These are phyloP conservation scores for Hydrolagus affinis DNA, from an alignment of 2,113 vertebrate species.

Conservation along the genomic window DNA sequence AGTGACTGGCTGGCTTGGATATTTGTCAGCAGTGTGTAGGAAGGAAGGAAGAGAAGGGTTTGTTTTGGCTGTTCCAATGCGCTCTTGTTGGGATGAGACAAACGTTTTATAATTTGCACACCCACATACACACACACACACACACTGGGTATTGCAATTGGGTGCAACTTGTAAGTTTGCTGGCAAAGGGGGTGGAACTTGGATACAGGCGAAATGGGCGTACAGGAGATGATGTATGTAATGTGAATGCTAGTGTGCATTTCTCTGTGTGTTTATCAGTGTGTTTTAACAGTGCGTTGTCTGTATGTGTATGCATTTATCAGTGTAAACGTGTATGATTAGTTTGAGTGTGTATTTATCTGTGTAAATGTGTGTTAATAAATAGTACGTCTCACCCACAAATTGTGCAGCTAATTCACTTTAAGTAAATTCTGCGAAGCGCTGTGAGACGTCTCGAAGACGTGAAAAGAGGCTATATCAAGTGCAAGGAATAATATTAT, in stretches of 20 bases:
- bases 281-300: no score
- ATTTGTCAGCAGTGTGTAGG: conserved; percentile 6
- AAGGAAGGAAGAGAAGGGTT: not conserved
- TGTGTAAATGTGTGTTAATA: no score
- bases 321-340: no score
- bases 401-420: no score
- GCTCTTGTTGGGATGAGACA: conserved; percentile 18
- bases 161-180: not conserved
- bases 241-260: not conserved
- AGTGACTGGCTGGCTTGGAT: not conserved
- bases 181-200: conserved; percentile 26
- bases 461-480: no score
- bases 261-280: not conserved
- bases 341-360: no score
- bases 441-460: no score
- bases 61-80: not conserved
- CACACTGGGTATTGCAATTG: no score
- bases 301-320: no score
- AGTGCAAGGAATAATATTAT: no score
- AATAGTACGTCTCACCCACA: no score
- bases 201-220: not conserved
- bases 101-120: not conserved
- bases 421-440: no score
- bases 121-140: not conserved
- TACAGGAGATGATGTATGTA: not conserved